These are phyloP conservation scores for Nomada ferruginata DNA, from an alignment of 2,888 invertebrate genomes.

Conservation along the genomic window DNA sequence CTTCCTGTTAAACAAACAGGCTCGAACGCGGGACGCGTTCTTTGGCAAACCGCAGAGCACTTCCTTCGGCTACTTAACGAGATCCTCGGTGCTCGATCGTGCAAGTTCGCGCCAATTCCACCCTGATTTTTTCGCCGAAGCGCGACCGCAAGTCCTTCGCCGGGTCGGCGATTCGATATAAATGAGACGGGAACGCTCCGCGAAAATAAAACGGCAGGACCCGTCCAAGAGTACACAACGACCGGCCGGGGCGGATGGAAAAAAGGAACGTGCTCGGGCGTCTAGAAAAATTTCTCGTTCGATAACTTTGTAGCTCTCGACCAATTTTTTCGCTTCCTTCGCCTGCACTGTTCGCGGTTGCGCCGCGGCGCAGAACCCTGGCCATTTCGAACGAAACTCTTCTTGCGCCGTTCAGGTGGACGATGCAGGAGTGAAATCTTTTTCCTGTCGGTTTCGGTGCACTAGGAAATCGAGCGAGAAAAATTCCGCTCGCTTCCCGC, in stretches of 20 bases:
- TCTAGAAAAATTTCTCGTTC: neutral
- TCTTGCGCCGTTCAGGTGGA: conserved; percentile 63
- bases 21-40: conserved; percentile 60
- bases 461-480: neutral
- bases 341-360: neutral
- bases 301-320: neutral
- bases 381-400: neutral
- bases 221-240: conserved; percentile 36
- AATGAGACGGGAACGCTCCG: conserved; percentile 42
- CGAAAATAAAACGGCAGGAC: conserved; percentile 31
- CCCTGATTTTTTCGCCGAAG: conserved; percentile 69
- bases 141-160: conserved; percentile 68
- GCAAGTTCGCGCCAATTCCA: conserved; percentile 75
- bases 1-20: conserved; percentile 70
- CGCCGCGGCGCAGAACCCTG: neutral
- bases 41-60: conserved; percentile 70
- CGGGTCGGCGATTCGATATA: conserved; percentile 46
- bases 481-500: conserved; percentile 6
- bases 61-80: conserved; percentile 73
- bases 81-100: conserved; percentile 73
- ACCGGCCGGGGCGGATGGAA: neutral
- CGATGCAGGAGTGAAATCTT: conserved; percentile 67
- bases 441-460: conserved; percentile 45
- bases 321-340: neutral
- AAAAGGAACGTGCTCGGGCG: conserved; percentile 20